These are phyloP conservation scores for Lasioglossum calceatum DNA, from an alignment of 2,888 invertebrate species.

Conservation along the genomic window DNA sequence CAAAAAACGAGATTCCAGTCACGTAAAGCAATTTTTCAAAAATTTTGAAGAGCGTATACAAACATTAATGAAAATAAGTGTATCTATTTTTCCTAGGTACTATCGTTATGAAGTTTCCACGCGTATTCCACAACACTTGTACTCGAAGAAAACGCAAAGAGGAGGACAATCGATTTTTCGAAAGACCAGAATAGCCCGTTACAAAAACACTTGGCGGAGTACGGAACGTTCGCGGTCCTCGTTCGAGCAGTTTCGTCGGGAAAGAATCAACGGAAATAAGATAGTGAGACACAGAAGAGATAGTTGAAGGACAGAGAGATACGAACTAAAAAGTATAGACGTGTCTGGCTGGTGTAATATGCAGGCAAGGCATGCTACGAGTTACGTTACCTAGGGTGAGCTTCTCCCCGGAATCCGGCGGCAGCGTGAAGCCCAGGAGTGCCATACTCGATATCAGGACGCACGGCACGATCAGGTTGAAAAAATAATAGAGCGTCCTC, in stretches of 20 bases:
- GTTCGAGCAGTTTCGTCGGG: conserved; percentile 16
- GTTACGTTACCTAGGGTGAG: conserved; percentile 93
- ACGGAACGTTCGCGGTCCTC: not conserved
- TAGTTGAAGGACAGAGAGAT: conserved; percentile 20
- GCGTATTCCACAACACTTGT: not conserved
- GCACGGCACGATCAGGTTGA: conserved; percentile 99
- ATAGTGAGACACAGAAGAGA: conserved; percentile 26
- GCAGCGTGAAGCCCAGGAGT: conserved; percentile 98
- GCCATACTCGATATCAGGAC: conserved; percentile 99
- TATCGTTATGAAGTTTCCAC: not conserved
- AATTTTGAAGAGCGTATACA: not conserved
- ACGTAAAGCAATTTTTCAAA: not conserved
- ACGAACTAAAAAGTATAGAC: conserved; percentile 45
- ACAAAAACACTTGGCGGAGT: not conserved
- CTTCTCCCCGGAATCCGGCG: conserved; percentile 99
- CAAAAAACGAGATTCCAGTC: not conserved
- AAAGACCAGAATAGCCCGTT: not conserved
- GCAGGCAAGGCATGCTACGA: conserved; percentile 74
- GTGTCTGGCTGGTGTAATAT: conserved; percentile 62
- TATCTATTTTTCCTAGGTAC: not conserved
- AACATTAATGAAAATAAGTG: not conserved
- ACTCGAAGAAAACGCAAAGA: not conserved
- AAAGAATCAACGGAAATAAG: conserved; percentile 41
- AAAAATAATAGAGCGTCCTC: conserved; percentile 98
- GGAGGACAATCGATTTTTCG: not conserved